These are phyloP conservation scores for Mungos mungo DNA, from an alignment of 2,113 vertebrate species.

Conservation along the genomic window DNA sequence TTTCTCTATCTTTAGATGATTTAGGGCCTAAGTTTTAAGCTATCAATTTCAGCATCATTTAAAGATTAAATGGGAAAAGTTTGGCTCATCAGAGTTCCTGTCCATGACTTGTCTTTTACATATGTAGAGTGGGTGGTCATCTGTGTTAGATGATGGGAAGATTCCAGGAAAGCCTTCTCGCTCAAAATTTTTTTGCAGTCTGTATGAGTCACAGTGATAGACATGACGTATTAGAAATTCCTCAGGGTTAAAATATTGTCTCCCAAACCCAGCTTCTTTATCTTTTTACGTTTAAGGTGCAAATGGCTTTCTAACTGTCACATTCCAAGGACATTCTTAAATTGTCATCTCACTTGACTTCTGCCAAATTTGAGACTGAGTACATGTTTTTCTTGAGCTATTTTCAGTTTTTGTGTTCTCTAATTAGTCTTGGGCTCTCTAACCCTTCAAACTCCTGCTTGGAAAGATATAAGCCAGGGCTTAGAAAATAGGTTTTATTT, in stretches of 20 bases:
- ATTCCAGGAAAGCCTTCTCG: slow-evolving; percentile 14
- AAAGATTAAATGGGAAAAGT: slow-evolving; percentile 58
- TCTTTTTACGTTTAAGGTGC: slow-evolving; percentile 45
- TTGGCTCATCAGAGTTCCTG: slow-evolving; percentile 47
- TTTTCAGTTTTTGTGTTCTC: slow-evolving; percentile 35
- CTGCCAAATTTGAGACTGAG: slow-evolving; percentile 50
- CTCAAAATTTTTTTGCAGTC: slow-evolving; percentile 1
- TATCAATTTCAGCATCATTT: slow-evolving; percentile 50
- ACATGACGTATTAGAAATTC: background rate
- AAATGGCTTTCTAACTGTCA: slow-evolving; percentile 53
- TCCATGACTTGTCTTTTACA: slow-evolving; percentile 30
- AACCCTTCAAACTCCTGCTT: slow-evolving; percentile 32
- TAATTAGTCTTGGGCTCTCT: slow-evolving; percentile 59
- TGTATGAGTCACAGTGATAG: slow-evolving; percentile 14
- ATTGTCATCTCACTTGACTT: slow-evolving; percentile 54
- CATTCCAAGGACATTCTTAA: slow-evolving; percentile 57
- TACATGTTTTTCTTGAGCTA: slow-evolving; percentile 24
- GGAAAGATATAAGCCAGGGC: slow-evolving; percentile 31
- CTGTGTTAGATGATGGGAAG: slow-evolving; percentile 4
- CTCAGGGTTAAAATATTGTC: slow-evolving; percentile 39
- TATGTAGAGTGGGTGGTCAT: slow-evolving; percentile 37
- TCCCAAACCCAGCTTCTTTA: slow-evolving; percentile 11
- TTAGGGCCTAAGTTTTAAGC: slow-evolving; percentile 50
- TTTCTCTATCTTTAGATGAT: slow-evolving; percentile 55
- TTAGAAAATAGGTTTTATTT: slow-evolving; percentile 47